A percentile compares a stretch with the other conserved stretches of the same genome.
Evolutionary conservation across 1,140 invertebrate genomes (phyloP).

Genomic region (Calliopsis andreniformis): DNA sequence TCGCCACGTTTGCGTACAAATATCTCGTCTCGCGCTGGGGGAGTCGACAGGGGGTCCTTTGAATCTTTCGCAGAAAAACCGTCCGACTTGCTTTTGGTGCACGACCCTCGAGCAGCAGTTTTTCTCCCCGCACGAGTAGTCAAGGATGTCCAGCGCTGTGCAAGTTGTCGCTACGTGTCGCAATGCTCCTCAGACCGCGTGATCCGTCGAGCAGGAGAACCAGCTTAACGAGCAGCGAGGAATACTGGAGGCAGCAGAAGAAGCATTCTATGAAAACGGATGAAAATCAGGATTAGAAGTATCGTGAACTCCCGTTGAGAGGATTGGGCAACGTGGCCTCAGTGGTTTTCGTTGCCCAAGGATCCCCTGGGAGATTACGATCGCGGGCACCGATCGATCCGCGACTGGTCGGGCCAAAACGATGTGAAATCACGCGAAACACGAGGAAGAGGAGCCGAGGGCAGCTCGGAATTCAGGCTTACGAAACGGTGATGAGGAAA

Average conservation of each 20-base stretch:
- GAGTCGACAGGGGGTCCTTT: too few species aligned
- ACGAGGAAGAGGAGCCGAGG: conserved; percentile 22
- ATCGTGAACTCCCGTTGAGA: not conserved
- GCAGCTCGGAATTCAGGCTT: conserved; percentile 38
- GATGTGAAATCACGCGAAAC: conserved; percentile 36
- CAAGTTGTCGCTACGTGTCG: conserved; percentile 62
- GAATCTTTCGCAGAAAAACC: too few species aligned
- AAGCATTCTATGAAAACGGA: too few species aligned
- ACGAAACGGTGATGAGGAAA: conserved; percentile 65
- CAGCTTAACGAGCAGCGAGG: conserved; percentile 74
- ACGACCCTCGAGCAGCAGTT: too few species aligned
- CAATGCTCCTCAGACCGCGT: conserved; percentile 63
- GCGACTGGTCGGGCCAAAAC: not conserved
- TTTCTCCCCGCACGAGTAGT: conserved; percentile 57
- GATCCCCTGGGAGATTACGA: not conserved
- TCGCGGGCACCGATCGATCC: not conserved
- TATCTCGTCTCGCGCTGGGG: not conserved
- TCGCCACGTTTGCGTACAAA: too few species aligned
- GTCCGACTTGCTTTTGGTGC: too few species aligned
- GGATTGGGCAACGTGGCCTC: not conserved
- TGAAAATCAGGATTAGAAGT: not conserved
- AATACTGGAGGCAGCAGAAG: too few species aligned
- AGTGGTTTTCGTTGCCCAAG: not conserved
- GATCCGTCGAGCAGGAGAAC: conserved; percentile 65
- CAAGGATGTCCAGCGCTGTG: conserved; percentile 72